A percentile compares a stretch with the other conserved stretches of the same genome.
Evolutionary conservation across 2,113 vertebrate genomes (phyloP).

Genomic region (Terrapene triunguis): DNA sequence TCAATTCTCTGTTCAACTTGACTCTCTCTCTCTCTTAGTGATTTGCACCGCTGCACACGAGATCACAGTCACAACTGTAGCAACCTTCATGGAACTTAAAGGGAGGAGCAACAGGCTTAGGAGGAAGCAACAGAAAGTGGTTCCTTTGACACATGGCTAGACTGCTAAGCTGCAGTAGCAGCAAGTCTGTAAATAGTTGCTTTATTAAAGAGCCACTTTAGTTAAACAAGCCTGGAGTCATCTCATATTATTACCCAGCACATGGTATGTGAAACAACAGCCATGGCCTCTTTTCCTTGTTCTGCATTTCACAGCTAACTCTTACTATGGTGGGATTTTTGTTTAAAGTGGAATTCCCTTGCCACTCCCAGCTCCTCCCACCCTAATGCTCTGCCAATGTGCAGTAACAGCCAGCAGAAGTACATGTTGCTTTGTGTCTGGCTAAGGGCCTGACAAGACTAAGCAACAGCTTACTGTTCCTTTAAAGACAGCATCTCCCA

Average conservation of each 20-base stretch:
- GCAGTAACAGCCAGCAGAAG: not conserved
- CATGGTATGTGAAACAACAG: slow-evolving; percentile 29
- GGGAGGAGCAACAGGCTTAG: not conserved
- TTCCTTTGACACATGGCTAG: not conserved
- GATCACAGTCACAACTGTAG: not conserved
- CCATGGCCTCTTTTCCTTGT: slow-evolving; percentile 33
- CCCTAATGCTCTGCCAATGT: not conserved
- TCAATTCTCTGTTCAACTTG: not conserved
- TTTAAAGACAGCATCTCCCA: rapidly evolving
- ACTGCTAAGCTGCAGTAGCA: not conserved
- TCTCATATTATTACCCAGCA: not conserved
- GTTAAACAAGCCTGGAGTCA: slow-evolving; percentile 56
- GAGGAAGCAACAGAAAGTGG: not conserved
- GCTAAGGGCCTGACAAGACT: not conserved
- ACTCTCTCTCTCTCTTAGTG: not conserved
- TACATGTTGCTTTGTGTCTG: rapidly evolving
- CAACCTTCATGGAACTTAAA: not conserved
- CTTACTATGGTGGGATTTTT: not conserved
- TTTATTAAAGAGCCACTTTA: slow-evolving; percentile 42
- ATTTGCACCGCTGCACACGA: not conserved
- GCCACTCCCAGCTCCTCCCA: not conserved
- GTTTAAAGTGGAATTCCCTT: not conserved
- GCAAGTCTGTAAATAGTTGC: not conserved
- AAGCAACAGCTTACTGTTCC: not conserved
- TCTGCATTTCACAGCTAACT: not conserved